Evolutionary conservation across 2,113 vertebrate genomes (phyloP).

Genomic region (Hiodon tergisus): DNA sequence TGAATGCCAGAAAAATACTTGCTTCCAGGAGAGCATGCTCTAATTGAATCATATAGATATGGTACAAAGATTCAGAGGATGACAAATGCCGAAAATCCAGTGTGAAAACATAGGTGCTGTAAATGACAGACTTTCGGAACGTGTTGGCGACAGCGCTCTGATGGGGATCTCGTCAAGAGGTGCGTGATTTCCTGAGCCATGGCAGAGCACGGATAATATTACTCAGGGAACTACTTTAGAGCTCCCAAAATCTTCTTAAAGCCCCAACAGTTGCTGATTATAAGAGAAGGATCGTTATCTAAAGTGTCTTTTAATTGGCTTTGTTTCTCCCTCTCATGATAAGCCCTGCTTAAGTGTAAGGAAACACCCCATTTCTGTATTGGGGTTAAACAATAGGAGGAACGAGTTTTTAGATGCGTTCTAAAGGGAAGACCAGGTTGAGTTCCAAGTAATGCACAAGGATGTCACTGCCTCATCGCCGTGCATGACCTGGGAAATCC

Average conservation of each 20-base stretch:
- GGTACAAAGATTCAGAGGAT: no score
- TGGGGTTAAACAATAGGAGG: background rate
- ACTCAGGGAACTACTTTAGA: constrained; percentile 21
- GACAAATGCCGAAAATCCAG: no score
- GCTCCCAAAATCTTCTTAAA: constrained; percentile 23
- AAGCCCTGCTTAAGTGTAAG: constrained; percentile 24
- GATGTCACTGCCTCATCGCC: no score
- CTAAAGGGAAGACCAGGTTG: no score
- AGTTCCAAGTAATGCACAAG: no score
- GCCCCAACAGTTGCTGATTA: constrained; percentile 17
- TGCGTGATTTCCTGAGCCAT: background rate
- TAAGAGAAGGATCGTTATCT: constrained; percentile 22
- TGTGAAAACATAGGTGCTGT: no score
- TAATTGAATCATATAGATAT: no score
- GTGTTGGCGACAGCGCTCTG: no score
- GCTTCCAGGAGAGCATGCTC: no score
- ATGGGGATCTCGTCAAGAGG: background rate
- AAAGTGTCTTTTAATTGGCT: constrained; percentile 32
- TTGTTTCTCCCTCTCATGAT: constrained; percentile 15
- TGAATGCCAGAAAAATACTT: background rate
- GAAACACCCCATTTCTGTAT: constrained; percentile 15
- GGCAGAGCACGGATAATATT: constrained; percentile 15
- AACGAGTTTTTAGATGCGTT: no score
- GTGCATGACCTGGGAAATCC: background rate
- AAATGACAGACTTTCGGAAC: no score